Conservation (phyloP, 2,113 vertebrate genomes). For the Hemiscyllium ocellatum region DNA sequence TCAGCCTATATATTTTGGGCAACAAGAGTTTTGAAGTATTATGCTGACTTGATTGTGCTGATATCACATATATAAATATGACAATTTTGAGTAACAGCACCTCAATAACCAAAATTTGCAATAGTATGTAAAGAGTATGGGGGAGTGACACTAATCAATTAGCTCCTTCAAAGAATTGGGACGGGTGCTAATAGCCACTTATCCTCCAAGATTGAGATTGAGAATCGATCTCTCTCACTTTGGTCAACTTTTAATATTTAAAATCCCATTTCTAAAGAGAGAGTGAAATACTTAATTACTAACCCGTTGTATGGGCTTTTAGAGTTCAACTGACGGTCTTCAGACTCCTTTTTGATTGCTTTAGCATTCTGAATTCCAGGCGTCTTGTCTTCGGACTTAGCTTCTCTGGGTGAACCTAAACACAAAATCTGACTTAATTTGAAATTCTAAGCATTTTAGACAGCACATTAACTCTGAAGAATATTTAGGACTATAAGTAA, state of each 20-base stretch:
- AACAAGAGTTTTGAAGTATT: neutral
- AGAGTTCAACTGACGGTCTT: conserved; percentile 72
- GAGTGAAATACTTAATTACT: conserved; percentile 42
- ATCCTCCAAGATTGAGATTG: too few relatives aligned
- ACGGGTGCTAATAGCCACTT: neutral
- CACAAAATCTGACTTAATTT: neutral
- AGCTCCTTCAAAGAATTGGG: neutral
- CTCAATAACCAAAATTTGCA: neutral
- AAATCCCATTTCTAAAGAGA: neutral
- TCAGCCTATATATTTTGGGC: conserved; percentile 56
- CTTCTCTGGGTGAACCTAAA: conserved; percentile 77
- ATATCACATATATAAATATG: neutral
- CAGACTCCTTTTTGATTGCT: conserved; percentile 79
- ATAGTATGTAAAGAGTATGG: neutral
- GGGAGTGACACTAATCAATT: neutral
- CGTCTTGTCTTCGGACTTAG: conserved; percentile 81
- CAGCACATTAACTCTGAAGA: neutral
- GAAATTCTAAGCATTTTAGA: neutral
- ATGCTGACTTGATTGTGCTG: neutral
- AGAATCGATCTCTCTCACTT: neutral
- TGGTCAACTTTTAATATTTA: neutral
- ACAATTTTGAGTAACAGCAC: neutral
- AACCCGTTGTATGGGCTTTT: conserved; percentile 97
- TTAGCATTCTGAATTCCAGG: conserved; percentile 72
- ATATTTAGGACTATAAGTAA: neutral